A percentile compares a stretch with the other conserved stretches of the same genome.
These are phyloP conservation scores for Orestias chungarensis DNA, from an alignment of 2,797 vertebrate species.

Conservation along the genomic window DNA sequence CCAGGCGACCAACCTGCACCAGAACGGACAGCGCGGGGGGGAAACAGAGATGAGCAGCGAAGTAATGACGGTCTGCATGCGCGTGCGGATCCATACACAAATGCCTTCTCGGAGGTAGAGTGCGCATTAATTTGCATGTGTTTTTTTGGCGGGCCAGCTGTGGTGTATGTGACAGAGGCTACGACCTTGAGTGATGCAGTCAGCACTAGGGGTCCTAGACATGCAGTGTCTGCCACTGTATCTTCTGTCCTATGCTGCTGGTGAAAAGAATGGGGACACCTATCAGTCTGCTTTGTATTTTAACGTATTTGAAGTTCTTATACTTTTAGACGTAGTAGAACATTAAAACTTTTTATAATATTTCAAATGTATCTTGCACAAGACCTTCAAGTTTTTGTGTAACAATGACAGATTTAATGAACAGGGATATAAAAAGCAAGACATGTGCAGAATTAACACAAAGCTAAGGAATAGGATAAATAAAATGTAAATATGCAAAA, in stretches of 20 bases:
- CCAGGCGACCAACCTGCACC: conserved; percentile 60
- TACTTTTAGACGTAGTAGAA: neutral
- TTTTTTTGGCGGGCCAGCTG: conserved; percentile 23
- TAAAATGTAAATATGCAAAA: neutral
- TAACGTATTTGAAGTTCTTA: neutral
- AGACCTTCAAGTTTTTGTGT: neutral
- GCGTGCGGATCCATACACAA: conserved; percentile 12
- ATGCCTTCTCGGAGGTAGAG: conserved; percentile 8
- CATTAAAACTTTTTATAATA: neutral
- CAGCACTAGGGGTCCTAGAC: conserved; percentile 13
- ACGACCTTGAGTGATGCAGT: conserved; percentile 17
- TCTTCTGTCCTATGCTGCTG: neutral
- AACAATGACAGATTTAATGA: no score
- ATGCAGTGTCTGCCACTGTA: neutral
- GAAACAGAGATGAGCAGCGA: conserved; percentile 63
- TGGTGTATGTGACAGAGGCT: conserved; percentile 17
- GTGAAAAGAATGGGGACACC: conserved; percentile 14
- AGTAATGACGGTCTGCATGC: conserved; percentile 36
- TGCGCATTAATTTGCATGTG: conserved; percentile 38
- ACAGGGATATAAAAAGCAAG: neutral
- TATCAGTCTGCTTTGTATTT: neutral
- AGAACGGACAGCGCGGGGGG: conserved; percentile 64
- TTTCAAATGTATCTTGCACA: neutral
- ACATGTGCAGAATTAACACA: no score
- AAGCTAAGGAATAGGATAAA: neutral